Conservation (phyloP, 2,113 vertebrate genomes). For the Syngnathus floridae region DNA sequence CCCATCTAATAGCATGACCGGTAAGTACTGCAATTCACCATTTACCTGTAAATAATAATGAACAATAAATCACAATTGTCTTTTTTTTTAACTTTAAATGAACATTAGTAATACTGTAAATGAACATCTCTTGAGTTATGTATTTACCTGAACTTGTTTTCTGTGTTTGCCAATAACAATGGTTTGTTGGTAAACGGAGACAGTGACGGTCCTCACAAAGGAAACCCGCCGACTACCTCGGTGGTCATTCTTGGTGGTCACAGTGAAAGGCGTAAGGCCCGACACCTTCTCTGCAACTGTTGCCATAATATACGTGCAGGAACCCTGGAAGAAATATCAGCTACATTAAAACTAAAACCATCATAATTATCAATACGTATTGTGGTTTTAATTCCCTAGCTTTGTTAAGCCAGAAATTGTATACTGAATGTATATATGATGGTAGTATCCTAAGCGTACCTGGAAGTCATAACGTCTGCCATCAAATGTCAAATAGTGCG, state of each 20-base stretch:
- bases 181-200: conserved; percentile 7
- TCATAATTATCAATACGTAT: not conserved
- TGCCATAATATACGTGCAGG: conserved; percentile 29
- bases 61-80: not conserved
- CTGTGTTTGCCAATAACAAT: conserved; percentile 12
- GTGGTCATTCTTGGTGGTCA: conserved; percentile 28
- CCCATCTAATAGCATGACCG: conserved; percentile 5
- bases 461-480: conserved; percentile 25
- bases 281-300: not conserved
- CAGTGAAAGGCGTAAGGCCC: conserved; percentile 11
- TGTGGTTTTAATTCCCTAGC: too few relatives aligned
- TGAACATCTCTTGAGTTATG: not conserved
- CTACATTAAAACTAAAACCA: not conserved
- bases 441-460: conserved; percentile 8
- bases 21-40: conserved; percentile 23
- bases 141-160: conserved; percentile 17
- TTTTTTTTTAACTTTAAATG: not conserved
- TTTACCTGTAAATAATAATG: conserved; percentile 15
- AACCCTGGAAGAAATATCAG: conserved; percentile 18
- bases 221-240: conserved; percentile 9
- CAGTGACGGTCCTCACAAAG: conserved; percentile 22
- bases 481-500: conserved; percentile 29
- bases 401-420: too few relatives aligned
- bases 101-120: too few relatives aligned
- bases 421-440: not conserved